Conservation (phyloP, 2,113 vertebrate species). For the Proteles cristata region DNA sequence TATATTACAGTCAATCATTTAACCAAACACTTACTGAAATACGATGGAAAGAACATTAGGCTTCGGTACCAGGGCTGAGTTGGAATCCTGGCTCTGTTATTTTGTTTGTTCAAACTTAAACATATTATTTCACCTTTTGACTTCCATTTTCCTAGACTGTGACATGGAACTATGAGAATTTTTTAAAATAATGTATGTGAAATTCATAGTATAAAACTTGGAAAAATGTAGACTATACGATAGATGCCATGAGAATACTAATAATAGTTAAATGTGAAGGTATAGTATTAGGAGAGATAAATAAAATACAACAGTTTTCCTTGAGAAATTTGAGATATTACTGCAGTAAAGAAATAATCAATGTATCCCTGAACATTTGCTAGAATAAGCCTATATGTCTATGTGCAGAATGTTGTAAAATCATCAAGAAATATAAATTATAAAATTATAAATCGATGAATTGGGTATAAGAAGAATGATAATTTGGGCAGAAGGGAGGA, state of each 20-base stretch:
- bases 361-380: not conserved
- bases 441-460: not conserved
- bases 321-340: not conserved
- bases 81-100: not conserved
- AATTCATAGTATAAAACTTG: not conserved
- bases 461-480: not conserved
- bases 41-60: not conserved
- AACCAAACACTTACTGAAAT: conserved; percentile 16
- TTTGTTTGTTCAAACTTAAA: not conserved
- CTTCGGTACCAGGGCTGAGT: not conserved
- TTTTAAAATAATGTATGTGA: not conserved
- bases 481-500: not conserved
- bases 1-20: conserved; percentile 45
- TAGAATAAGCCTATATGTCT: not conserved
- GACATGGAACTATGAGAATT: not conserved
- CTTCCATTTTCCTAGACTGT: not conserved
- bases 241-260: not conserved
- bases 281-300: not conserved
- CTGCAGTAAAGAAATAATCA: not conserved
- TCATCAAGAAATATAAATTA: not conserved
- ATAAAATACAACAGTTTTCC: not conserved
- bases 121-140: not conserved
- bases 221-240: not conserved
- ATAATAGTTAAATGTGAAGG: not conserved
- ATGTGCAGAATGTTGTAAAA: not conserved